Conservation (phyloP, 2,888 invertebrate species). For the Sinelater perroti region DNA sequence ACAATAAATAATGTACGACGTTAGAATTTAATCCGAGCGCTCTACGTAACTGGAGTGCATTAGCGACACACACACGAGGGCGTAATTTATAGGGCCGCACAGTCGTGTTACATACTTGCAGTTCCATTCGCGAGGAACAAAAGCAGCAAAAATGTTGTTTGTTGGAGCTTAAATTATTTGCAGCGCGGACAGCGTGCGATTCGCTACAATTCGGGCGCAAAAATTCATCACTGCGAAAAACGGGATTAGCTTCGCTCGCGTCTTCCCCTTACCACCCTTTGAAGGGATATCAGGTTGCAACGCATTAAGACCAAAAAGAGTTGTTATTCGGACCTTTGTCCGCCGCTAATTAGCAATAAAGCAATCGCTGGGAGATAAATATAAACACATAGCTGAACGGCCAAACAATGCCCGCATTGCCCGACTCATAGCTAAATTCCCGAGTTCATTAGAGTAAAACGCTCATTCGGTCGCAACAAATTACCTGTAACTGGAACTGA, state of each 20-base stretch:
- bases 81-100: conserved; percentile 13
- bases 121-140: neutral
- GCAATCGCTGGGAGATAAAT: too few relatives aligned
- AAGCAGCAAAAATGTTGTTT: neutral
- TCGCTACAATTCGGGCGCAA: too few relatives aligned
- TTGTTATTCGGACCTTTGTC: too few relatives aligned
- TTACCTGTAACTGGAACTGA: conserved; percentile 5
- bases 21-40: conserved; percentile 20
- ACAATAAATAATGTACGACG: conserved; percentile 15
- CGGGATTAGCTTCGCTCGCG: too few relatives aligned
- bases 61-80: conserved; percentile 11
- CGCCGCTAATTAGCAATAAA: too few relatives aligned
- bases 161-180: too few relatives aligned
- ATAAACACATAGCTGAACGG: too few relatives aligned
- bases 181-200: too few relatives aligned
- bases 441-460: conserved; percentile 16
- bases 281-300: too few relatives aligned
- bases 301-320: too few relatives aligned
- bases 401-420: conserved; percentile 5
- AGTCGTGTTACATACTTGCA: conserved; percentile 1
- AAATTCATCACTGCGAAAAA: too few relatives aligned
- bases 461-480: conserved; percentile 11
- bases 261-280: too few relatives aligned
- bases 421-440: conserved; percentile 9
- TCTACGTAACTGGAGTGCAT: conserved; percentile 18